Evolutionary conservation across 2,797 vertebrate genomes (phyloP).

Genomic region (Cryptoprocta ferox): DNA sequence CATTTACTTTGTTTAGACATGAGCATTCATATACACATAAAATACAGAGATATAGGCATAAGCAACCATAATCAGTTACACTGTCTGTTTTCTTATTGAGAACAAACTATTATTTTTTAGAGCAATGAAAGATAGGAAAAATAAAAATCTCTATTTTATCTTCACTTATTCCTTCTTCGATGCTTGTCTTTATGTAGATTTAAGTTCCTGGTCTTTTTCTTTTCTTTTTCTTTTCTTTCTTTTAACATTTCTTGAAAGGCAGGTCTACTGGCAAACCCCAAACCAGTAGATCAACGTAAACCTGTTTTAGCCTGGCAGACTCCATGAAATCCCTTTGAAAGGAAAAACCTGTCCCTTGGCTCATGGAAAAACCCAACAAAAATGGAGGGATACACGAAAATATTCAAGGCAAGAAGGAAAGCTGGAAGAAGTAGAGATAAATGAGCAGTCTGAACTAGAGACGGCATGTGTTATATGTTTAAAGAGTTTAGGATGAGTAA

Average conservation of each 20-base stretch:
- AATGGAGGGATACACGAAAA: no score
- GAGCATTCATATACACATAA: neutral
- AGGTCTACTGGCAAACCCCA: neutral
- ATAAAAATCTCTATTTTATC: neutral
- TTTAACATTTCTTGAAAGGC: neutral
- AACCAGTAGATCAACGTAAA: neutral
- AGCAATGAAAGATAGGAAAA: no score
- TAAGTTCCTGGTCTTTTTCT: neutral
- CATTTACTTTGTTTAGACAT: neutral
- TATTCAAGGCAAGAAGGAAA: neutral
- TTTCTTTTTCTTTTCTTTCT: neutral
- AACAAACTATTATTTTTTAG: neutral
- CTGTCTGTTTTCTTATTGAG: neutral
- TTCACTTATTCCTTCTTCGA: neutral
- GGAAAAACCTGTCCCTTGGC: neutral
- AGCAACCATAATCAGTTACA: neutral
- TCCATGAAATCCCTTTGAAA: neutral
- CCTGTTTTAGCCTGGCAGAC: neutral
- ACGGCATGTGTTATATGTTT: neutral
- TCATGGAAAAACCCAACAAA: neutral
- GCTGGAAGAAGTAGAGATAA: neutral
- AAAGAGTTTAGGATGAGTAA: neutral
- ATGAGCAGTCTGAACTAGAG: neutral
- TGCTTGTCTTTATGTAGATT: no score
- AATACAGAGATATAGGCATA: no score